Evolutionary conservation across 2,797 vertebrate genomes (phyloP), one percentile per base, ranked within the genome.

Genomic region (Hephaestus fuliginosus): DNA sequence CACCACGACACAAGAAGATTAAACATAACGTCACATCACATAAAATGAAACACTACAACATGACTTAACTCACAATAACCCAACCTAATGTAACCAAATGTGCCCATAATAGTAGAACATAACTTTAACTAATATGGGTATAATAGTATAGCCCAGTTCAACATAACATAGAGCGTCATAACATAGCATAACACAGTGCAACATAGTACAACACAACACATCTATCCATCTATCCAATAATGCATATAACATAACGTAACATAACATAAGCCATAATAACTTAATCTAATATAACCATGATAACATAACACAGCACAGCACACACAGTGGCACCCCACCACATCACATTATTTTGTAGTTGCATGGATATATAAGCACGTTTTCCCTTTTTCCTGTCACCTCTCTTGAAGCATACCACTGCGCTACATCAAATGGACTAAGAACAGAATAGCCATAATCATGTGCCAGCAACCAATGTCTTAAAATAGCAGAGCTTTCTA

Each of bases 401-500:
- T 73, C 25, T 67, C 72, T 66, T 65, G 48, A 74, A 81, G 43
- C 53, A 60, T 3, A 56, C 30, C 55, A 74, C 65, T 61, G 73
- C 86, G 76, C 57, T 56, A 46, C 78, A 89, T 72, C 64, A 82
- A 69, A 83, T 70, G 74, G 52, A 76, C 69, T 65, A 75, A 78
- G 72, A 85, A 83, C 73, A 65, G 69, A 89, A 85, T 72, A 65
- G 79, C 81, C 81, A 76, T 77, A 85, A 84, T 81, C 80, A 83
- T 90, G 86, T 86, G 87, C 81, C 83, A 80, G 80, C 67, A 86
- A 85, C 56, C 71, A 57, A 36, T 69, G 75, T 87, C 89, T 92
- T 85, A 91, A 93, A 92, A 94, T 91, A 93, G 90, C 84, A 46
- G 25, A 55, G 70, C 78, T 84, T 74, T 90, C 85, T 80, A 83